Base-by-base conservation (phyloP, 2,113 vertebrate species). In the Mola mola region DNA sequence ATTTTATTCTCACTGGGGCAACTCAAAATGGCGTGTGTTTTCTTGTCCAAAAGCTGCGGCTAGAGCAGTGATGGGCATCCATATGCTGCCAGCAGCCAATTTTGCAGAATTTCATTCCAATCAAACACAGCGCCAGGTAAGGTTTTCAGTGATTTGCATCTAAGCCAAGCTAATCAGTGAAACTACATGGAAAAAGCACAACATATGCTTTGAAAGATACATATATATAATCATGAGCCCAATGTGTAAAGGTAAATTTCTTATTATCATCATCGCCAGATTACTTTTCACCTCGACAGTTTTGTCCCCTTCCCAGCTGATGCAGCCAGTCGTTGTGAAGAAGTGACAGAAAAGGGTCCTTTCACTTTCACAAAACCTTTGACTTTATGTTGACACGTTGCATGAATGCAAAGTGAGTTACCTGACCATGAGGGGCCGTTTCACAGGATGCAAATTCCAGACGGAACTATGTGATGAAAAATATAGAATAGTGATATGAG, bases 191-290 rank as follows among this genome's bases (percentile, higher is more conserved):
- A 51, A 36, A 16, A 8, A 22, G 38, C 12, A 21, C 8, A 13
- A 34, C 4, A 34, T 34, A 5, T 44, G 11, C 5, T 19, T 29
- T 4, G 0, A 41, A 34, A 44, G n/a, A 26, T 11, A 24, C 15
- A 34, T 34, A 10, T 3, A 10, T 40, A 38, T 50, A 60, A 75
- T 75, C 71, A 68, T 6, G 4, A 46, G 4, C 38, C 26, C 52
- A 38, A 59, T 21, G 41, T 24, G 15, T 40, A 16, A 53, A 62
- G 47, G 42, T 46, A 16, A 42, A 64, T 50, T 12, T 60, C 59
- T 34, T 34, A 68, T 79, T 68, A 65, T 58, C 58, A 52, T 69
- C 63, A 65, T 49, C 28, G 10, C 10, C 15, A n/a, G n/a, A n/a
- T n/a, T n/a, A n/a, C 3, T 5, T 55, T 49, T 70, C 67, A 81